Evolutionary conservation across 1,140 invertebrate species (phyloP).

Genomic region (Drosophila nannoptera): DNA sequence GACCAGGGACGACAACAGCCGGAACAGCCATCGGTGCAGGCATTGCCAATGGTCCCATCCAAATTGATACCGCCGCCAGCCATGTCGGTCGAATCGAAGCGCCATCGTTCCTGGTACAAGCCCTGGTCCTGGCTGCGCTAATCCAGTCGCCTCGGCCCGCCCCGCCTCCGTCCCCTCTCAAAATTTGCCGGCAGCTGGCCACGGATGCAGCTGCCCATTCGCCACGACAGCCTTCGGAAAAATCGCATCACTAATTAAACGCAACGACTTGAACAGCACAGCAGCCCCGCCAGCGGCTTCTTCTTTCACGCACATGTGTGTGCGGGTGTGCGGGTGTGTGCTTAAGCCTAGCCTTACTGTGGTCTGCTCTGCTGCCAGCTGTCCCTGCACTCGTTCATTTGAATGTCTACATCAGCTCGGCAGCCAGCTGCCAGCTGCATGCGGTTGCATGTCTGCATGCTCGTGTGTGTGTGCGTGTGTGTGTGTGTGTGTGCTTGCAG

Average conservation of each 20-base stretch:
- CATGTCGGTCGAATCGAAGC: not conserved
- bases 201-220: slow-evolving; percentile 8
- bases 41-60: slow-evolving; percentile 27
- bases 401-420: slow-evolving; percentile 64
- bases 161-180: too few relatives aligned
- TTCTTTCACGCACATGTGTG: not conserved
- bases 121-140: slow-evolving; percentile 58
- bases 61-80: not conserved
- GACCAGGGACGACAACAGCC: not conserved
- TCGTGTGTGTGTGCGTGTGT: not conserved
- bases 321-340: not conserved
- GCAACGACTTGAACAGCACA: slow-evolving; percentile 3
- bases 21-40: not conserved
- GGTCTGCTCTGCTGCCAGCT: slow-evolving; percentile 1
- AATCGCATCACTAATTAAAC: slow-evolving; percentile 43
- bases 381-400: slow-evolving; percentile 60
- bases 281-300: not conserved
- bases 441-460: too few relatives aligned
- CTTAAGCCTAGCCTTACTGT: not conserved
- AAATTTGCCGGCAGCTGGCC: slow-evolving; percentile 22
- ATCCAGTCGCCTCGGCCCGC: too few relatives aligned
- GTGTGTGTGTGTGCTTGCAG: slow-evolving; percentile 7
- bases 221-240: not conserved
- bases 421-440: not conserved
- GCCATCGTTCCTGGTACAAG: slow-evolving; percentile 34